Evolutionary conservation across 2,797 vertebrate genomes (phyloP).

Genomic region (Pangasius djambal): DNA sequence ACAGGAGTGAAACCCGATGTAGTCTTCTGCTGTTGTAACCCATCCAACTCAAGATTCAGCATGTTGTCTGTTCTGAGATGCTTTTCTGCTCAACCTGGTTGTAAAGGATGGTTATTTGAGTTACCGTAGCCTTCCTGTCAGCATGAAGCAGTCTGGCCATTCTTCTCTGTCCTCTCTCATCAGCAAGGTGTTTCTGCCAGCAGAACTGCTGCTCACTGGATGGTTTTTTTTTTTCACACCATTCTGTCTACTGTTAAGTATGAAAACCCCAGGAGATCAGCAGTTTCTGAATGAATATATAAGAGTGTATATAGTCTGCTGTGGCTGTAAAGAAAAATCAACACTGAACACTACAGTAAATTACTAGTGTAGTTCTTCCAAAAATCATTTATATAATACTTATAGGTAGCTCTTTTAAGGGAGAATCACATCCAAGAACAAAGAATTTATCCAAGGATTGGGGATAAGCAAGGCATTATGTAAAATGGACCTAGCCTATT

Average conservation of each 20-base stretch:
- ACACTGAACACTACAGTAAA: not conserved
- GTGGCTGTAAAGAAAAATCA: not conserved
- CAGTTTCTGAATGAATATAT: not conserved
- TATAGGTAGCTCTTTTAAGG: not conserved
- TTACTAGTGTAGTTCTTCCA: not conserved
- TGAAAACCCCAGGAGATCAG: not conserved
- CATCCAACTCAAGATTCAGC: no score
- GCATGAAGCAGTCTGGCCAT: no score
- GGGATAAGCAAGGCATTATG: not conserved
- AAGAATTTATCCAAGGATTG: not conserved
- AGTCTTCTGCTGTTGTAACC: no score
- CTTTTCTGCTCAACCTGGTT: no score
- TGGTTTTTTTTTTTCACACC: not conserved
- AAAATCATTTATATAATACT: not conserved
- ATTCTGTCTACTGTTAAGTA: not conserved
- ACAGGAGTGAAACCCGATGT: no score
- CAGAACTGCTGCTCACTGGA: not conserved
- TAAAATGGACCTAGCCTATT: not conserved
- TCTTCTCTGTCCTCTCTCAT: no score
- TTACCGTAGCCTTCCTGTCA: no score
- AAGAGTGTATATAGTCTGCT: not conserved
- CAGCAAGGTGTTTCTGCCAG: not conserved
- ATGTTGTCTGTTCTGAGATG: no score
- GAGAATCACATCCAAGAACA: not conserved
- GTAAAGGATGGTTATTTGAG: no score